Evolutionary conservation across 2,113 vertebrate genomes (phyloP), one percentile per base, ranked within the genome.

Genomic region (Amblyornis subalaris): DNA sequence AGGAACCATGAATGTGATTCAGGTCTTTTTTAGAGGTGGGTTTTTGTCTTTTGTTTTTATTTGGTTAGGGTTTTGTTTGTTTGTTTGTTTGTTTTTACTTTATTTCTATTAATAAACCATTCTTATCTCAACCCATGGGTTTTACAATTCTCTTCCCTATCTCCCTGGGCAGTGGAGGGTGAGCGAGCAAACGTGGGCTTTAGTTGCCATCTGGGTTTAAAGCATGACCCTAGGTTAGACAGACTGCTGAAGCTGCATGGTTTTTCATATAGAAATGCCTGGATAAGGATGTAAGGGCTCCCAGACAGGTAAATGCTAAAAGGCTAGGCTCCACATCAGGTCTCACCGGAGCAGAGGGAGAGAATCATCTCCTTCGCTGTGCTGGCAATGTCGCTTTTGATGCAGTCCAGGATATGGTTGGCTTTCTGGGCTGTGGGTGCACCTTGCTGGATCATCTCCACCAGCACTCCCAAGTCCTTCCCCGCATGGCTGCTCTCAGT

Each of bases 121-220:
- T 74, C 10, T 45, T 81, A 28, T 28, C 36, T 88, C 12, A 66
- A 21, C 19, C 16, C 10, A 28, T 23, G 45, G 13, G 12, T 25
- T 74, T 74, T 51, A 29, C 8, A 28, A 21, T 53, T 81, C 16
- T 66, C 38, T 58, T 81, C 50, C 19, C 24, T 28, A 45, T n/a
- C 23, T 6, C 4, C 14, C 20, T n/a, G 35, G 31, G 14, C 7
- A 36, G 31, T 0, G 2, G 8, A 11, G 5, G 62, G 31, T 0
- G 5, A 57, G 14, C 1, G 1, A 74, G 9, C 16, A 51, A 28
- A 33, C 53, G 2, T n/a, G 14, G 20, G 24, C 60, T 10, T 89
- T 60, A n/a, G 12, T 25, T 81, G 13, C 33, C 10, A 28, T 53
- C 20, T 67, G 29, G 28, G 33, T 74, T 66, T 67, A 60, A 74